A percentile compares a stretch with the other conserved stretches of the same genome.
Evolutionary conservation across 2,888 invertebrate species (phyloP).

Genomic region (Caenorhabditis wallacei): DNA sequence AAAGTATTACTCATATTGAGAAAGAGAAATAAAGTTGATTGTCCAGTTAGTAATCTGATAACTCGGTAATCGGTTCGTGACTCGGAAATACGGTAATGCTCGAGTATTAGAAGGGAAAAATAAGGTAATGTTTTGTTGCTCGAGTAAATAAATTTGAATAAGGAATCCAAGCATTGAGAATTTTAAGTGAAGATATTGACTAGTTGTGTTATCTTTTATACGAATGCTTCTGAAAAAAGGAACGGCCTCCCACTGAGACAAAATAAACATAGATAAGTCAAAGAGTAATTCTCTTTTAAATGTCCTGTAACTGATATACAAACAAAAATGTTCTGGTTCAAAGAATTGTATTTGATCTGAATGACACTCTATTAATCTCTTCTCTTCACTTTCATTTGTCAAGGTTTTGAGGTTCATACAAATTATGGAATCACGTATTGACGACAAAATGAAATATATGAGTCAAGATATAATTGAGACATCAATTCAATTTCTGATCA

Average conservation of each 20-base stretch:
- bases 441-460: no score
- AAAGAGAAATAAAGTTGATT: conserved; percentile 2
- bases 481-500: no score
- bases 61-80: conserved; percentile 49
- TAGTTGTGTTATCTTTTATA: conserved; percentile 13
- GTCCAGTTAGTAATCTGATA: conserved; percentile 49
- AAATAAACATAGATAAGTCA: conserved; percentile 30
- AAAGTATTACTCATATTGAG: conserved; percentile 56
- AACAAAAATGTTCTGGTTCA: conserved; percentile 33
- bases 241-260: conserved; percentile 11
- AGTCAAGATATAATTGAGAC: no score
- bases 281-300: conserved; percentile 9
- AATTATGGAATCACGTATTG: no score
- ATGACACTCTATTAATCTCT: background rate
- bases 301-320: conserved; percentile 36
- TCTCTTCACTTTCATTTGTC: conserved; percentile 4
- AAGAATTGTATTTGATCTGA: conserved; percentile 1
- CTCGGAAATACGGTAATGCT: conserved; percentile 32
- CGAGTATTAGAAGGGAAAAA: background rate
- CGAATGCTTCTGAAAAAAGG: background rate
- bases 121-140: background rate
- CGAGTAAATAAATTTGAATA: no score
- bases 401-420: background rate
- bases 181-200: no score
- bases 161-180: no score